Evolutionary conservation across 2,113 vertebrate genomes (phyloP).

Genomic region (Labeo rohita): DNA sequence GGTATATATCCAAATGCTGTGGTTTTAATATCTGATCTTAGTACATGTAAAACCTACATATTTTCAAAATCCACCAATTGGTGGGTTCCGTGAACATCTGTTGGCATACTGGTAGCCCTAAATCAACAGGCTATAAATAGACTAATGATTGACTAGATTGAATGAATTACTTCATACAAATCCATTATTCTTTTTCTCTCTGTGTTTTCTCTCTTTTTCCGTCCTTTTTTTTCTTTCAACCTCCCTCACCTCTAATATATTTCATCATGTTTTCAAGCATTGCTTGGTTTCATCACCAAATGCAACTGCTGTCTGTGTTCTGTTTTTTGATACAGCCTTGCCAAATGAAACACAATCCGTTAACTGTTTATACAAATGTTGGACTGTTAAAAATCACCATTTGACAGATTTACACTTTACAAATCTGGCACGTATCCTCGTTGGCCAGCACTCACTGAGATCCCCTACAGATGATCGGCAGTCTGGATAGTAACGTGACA

Average conservation of each 20-base stretch:
- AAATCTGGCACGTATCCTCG: neutral
- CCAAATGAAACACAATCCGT: neutral
- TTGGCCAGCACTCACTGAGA: conserved; percentile 13
- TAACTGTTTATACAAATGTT: conserved; percentile 16
- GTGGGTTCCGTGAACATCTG: neutral
- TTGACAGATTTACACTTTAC: neutral
- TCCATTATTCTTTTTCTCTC: neutral
- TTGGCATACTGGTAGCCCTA: neutral
- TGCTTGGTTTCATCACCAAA: neutral
- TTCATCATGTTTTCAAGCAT: neutral
- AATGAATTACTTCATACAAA: neutral
- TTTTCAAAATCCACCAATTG: neutral
- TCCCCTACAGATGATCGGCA: conserved; percentile 17
- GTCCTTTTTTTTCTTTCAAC: neutral
- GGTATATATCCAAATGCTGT: neutral
- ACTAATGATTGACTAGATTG: neutral
- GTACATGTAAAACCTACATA: neutral
- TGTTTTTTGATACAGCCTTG: neutral
- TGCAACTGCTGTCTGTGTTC: neutral
- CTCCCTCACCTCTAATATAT: neutral
- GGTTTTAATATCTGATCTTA: neutral
- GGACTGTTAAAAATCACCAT: neutral
- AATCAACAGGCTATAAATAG: neutral
- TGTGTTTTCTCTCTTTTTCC: neutral
- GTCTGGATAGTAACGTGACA: conserved; percentile 11